phyloP scores from a whole-genome alignment of 2,797 vertebrate genomes.

The Protonibea diacanthus region DNA sequence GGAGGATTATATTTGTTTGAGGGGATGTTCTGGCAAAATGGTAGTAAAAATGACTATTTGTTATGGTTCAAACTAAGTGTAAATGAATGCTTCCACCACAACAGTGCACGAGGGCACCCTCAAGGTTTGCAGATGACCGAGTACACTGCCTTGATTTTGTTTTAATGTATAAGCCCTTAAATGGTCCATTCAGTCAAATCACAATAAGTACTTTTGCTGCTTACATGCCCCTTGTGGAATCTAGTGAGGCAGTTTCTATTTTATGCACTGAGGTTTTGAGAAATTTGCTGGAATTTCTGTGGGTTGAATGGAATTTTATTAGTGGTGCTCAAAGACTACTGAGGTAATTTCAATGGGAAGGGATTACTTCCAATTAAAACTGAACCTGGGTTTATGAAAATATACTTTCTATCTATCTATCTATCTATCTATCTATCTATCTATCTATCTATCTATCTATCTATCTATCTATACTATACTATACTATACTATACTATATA shows the following conservation, averaged over 20 bases:
- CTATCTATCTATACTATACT: too few species aligned
- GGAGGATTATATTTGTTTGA: neutral
- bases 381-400: neutral
- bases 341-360: neutral
- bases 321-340: neutral
- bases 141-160: neutral
- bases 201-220: neutral
- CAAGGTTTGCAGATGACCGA: neutral
- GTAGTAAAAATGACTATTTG: neutral
- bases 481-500: too few species aligned
- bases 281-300: conserved; percentile 33
- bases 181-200: neutral
- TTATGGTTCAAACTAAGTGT: neutral
- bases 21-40: neutral
- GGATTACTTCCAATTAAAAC: neutral
- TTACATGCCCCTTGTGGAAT: neutral
- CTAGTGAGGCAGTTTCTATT: conserved; percentile 8
- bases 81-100: neutral
- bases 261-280: neutral
- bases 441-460: too few species aligned
- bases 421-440: too few species aligned
- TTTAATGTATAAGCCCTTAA: neutral
- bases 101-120: neutral
- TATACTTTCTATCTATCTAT: too few species aligned
- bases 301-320: neutral